Evolutionary conservation across 2,888 invertebrate genomes (phyloP).

Genomic region (Hypomecis atomaria): DNA sequence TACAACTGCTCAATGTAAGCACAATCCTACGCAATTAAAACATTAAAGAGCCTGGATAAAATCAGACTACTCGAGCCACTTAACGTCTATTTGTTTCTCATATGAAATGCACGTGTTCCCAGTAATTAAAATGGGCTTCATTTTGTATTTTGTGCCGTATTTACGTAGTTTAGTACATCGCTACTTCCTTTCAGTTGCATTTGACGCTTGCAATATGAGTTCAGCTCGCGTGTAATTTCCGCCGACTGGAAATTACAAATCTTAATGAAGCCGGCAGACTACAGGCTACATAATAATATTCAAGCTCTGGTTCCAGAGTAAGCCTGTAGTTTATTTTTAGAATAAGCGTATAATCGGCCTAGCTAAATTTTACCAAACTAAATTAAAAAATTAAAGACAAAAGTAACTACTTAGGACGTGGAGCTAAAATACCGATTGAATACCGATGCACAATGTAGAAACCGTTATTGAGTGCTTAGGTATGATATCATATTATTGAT

Average conservation of each 20-base stretch:
- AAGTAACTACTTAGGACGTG: too few species aligned
- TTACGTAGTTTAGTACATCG: conserved; percentile 19
- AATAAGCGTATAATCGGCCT: too few species aligned
- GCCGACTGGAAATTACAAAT: conserved; percentile 69
- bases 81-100: conserved; percentile 1
- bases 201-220: conserved; percentile 52
- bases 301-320: too few species aligned
- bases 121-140: conserved; percentile 9
- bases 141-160: conserved; percentile 13
- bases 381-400: too few species aligned
- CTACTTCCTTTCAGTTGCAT: conserved; percentile 45
- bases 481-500: too few species aligned
- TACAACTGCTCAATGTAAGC: neutral
- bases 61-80: neutral
- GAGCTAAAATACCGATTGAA: too few species aligned
- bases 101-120: neutral
- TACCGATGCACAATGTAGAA: too few species aligned
- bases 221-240: conserved; percentile 65
- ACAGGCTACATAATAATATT: conserved; percentile 2
- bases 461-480: too few species aligned
- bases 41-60: neutral
- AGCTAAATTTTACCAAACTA: too few species aligned
- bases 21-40: conserved; percentile 1
- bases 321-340: too few species aligned
- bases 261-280: conserved; percentile 67